Percentiles rank a stretch among this genome's conserved stretches.
phyloP scores from a whole-genome alignment of 1,140 invertebrate species.

The Globodera ellingtonae region DNA sequence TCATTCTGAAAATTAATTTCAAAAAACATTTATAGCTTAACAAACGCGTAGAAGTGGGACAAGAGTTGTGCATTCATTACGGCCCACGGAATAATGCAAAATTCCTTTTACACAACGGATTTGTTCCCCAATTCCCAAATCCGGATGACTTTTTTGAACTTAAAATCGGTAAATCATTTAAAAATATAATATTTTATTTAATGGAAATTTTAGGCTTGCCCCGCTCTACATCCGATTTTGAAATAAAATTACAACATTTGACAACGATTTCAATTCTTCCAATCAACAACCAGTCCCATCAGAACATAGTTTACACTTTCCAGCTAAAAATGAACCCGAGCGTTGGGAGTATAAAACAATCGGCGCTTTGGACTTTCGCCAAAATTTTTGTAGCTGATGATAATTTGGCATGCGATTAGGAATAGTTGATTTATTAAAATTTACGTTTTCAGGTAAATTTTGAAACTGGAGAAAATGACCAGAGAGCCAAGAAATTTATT shows the following conservation, averaged over 20 bases:
- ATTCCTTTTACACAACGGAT: conserved; percentile 55
- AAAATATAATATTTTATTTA: conserved; percentile 14
- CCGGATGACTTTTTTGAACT: conserved; percentile 45
- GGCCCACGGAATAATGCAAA: conserved; percentile 44
- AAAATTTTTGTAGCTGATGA: conserved; percentile 32
- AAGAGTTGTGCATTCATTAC: conserved; percentile 36
- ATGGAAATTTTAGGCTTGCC: conserved; percentile 4
- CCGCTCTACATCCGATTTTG: conserved; percentile 6
- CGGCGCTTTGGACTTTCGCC: conserved; percentile 39
- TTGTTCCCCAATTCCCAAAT: conserved; percentile 44
- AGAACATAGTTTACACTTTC: conserved; percentile 31
- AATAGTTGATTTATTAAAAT: background rate
- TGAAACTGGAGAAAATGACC: conserved; percentile 14
- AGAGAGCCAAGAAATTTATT: conserved; percentile 40
- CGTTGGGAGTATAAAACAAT: conserved; percentile 10
- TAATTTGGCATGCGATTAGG: background rate
- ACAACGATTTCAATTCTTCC: background rate
- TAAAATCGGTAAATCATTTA: conserved; percentile 50
- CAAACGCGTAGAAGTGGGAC: background rate
- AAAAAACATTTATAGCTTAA: conserved; percentile 1
- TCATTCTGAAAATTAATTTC: conserved; percentile 17
- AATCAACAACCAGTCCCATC: background rate
- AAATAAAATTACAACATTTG: conserved; percentile 6
- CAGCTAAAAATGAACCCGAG: conserved; percentile 15
- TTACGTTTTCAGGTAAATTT: conserved; percentile 7